A percentile compares a stretch with the other conserved stretches of the same genome.
Evolutionary conservation across 2,797 vertebrate genomes (phyloP).

Genomic region (Spatula versicolor): DNA sequence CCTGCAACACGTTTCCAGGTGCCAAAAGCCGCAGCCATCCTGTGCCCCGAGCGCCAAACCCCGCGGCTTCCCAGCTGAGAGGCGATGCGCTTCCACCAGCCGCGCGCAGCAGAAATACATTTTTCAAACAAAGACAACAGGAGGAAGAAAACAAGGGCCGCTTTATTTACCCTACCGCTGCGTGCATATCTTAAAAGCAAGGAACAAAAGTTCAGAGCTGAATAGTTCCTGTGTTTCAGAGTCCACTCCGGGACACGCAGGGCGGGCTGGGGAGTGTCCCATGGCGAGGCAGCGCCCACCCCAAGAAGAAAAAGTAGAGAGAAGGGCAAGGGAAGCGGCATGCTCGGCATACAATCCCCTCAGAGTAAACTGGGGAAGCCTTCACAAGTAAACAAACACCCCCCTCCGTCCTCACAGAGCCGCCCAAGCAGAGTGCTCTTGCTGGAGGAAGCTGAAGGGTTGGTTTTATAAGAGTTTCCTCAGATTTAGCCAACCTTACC

Average conservation of each 20-base stretch:
- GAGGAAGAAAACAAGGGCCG: neutral
- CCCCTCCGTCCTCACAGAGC: neutral
- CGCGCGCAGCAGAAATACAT: neutral
- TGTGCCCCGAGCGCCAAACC: neutral
- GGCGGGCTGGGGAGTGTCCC: neutral
- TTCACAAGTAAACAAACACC: conserved; percentile 2
- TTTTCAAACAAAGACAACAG: neutral
- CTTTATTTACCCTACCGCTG: neutral
- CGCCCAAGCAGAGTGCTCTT: conserved; percentile 43
- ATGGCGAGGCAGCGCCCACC: neutral
- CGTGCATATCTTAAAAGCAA: neutral
- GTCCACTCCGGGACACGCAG: neutral
- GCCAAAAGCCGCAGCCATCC: conserved; percentile 32
- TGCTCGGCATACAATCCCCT: neutral
- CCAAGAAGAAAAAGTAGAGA: neutral
- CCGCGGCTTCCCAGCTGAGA: neutral
- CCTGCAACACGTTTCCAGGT: neutral
- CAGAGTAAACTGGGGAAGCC: neutral
- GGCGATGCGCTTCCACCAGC: neutral
- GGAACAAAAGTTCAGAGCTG: conserved; percentile 47
- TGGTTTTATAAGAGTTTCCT: conserved; percentile 5
- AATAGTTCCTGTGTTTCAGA: neutral
- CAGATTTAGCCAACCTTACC: conserved; percentile 31
- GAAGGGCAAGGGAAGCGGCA: neutral
- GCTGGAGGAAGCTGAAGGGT: neutral